Conservation (phyloP, 2,888 invertebrate genomes). For the Phaedon cochleariae region DNA sequence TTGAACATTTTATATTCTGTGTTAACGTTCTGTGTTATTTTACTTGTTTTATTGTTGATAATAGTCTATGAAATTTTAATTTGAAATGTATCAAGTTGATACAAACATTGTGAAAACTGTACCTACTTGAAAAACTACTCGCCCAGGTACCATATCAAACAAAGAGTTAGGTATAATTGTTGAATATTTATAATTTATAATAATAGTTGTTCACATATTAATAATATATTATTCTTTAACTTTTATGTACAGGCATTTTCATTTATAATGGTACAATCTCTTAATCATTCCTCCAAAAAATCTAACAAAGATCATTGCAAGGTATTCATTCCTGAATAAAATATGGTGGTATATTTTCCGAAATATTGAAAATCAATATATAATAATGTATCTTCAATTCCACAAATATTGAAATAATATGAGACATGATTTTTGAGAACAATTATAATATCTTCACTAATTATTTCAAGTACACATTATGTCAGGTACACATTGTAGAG, state of each 20-base stretch:
- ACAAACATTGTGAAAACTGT: background rate
- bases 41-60: slow-evolving; percentile 9
- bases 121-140: no score
- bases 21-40: background rate
- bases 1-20: slow-evolving; percentile 11
- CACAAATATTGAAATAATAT: no score
- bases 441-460: background rate
- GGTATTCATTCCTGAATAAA: no score
- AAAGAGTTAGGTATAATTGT: background rate
- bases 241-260: background rate
- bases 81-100: background rate
- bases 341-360: no score
- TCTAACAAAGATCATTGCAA: no score
- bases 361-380: no score
- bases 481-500: slow-evolving; percentile 26
- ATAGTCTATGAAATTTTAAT: slow-evolving; percentile 3
- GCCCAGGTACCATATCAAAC: no score
- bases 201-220: background rate
- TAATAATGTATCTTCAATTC: no score
- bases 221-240: background rate
- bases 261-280: no score
- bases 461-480: slow-evolving; percentile 15
- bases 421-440: no score
- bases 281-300: no score
- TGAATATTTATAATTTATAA: background rate